Percentiles rank a stretch among this genome's conserved stretches.
phyloP scores from a whole-genome alignment of 2,888 invertebrate genomes.

The Heteropelma amictum region DNA sequence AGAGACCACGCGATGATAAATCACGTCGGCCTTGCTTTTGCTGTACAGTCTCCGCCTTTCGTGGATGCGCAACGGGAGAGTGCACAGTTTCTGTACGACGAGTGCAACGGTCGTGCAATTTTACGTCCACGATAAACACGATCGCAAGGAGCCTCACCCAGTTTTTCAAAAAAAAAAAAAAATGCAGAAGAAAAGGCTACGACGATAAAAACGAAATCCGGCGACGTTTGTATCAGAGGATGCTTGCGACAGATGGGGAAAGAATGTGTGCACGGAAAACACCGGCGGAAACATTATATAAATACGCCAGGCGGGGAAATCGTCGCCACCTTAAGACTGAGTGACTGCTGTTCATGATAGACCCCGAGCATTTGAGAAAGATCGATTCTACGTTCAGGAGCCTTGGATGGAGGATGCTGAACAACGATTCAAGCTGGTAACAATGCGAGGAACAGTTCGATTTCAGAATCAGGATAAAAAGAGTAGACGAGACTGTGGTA shows the following conservation, averaged over 20 bases:
- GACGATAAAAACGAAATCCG: slow-evolving; percentile 8
- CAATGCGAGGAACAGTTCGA: no score
- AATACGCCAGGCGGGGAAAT: no score
- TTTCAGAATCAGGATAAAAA: no score
- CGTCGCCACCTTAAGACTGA: no score
- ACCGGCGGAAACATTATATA: no score
- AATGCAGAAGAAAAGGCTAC: no score
- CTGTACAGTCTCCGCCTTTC: slow-evolving; percentile 55
- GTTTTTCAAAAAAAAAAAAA: slow-evolving; percentile 15
- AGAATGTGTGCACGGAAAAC: no score
- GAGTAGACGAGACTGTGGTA: background rate
- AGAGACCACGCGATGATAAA: slow-evolving; percentile 67
- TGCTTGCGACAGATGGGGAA: background rate
- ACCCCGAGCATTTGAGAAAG: no score
- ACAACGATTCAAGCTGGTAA: no score
- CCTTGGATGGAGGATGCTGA: no score
- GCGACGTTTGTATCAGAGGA: background rate
- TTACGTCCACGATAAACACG: slow-evolving; percentile 29
- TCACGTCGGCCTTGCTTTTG: slow-evolving; percentile 62
- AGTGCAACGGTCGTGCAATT: slow-evolving; percentile 36
- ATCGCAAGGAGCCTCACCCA: slow-evolving; percentile 22
- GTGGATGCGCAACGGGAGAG: slow-evolving; percentile 51
- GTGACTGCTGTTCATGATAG: no score
- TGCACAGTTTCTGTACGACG: slow-evolving; percentile 35
- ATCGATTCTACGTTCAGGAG: no score